phyloP scores from a whole-genome alignment of 1,140 invertebrate genomes.

The Zaprionus ornatus region DNA sequence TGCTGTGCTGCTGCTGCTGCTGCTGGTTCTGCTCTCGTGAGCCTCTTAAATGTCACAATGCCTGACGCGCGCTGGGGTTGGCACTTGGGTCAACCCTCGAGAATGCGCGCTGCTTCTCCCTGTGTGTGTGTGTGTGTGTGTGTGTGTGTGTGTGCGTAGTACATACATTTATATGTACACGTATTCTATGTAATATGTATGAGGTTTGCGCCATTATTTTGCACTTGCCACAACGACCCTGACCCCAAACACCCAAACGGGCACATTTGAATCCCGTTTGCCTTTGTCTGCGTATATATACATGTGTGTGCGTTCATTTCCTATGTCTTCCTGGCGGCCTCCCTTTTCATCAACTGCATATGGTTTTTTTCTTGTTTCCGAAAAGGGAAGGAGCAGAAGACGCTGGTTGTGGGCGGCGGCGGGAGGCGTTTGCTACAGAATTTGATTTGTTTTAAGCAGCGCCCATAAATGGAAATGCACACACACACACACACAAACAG shows the following conservation, averaged over 20 bases:
- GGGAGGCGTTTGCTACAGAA: conserved; percentile 15
- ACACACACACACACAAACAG: neutral
- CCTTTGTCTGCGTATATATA: conserved; percentile 11
- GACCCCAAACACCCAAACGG: conserved; percentile 49
- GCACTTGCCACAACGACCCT: conserved; percentile 64
- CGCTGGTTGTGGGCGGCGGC: neutral
- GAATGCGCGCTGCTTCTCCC: conserved; percentile 8
- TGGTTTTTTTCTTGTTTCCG: neutral
- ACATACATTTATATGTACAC: conserved; percentile 18
- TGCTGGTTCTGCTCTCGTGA: conserved; percentile 58
- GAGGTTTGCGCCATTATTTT: conserved; percentile 68
- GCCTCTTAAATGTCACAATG: conserved; percentile 79
- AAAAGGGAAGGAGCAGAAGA: neutral
- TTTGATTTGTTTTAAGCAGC: conserved; percentile 73
- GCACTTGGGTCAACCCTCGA: conserved; percentile 47
- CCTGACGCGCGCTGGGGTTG: conserved; percentile 70
- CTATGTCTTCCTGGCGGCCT: conserved; percentile 31
- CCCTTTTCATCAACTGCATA: conserved; percentile 23
- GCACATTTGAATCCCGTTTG: conserved; percentile 3
- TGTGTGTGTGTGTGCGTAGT: conserved; percentile 10
- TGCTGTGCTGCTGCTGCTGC: conserved; percentile 11
- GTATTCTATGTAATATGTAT: conserved; percentile 38
- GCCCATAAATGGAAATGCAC: conserved; percentile 22
- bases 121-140: neutral
- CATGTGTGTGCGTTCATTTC: conserved; percentile 27